Evolutionary conservation across 1,140 invertebrate genomes (phyloP), one percentile per base, ranked within the genome.

Genomic region (Elysia chlorotica): DNA sequence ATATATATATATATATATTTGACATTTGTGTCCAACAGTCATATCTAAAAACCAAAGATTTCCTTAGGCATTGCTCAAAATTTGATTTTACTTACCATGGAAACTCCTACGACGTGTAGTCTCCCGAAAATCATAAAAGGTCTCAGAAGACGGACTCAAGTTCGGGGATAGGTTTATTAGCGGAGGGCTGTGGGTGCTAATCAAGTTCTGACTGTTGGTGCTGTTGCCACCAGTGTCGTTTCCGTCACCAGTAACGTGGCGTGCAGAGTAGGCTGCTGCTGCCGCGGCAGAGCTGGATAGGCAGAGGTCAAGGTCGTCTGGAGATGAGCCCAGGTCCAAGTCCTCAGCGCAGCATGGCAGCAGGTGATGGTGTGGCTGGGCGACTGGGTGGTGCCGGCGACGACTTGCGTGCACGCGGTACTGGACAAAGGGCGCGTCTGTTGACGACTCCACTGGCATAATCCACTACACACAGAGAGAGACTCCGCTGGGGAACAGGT

Each of bases 121-220:
- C 74, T 86, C 85, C 53, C 84, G 76, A 38, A 87, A 72, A 62
- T 87, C 85, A 78, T 86, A 87, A 73, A 82, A 79, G 38, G 78
- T 74, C 53, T 84, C 81, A n/a, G 79, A 73, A 17, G 81, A 81
- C 17, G 84, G 85, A 72, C 84, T 86, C 38, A 87, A 74, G 71
- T 86, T 86, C 23, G 86, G 86, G 78, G 85, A 86, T 2, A 87
- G 75, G 74, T 86, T 87, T 37, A 87, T 73, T n/a, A 87, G 82
- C 3, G 86, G 86, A 19, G 86, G 86, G 75, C 83, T 86, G 74
- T 84, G 83, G 14, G 85, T 85, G 71, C 83, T 85, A 65, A 87
- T 83, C 53, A 81, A 81, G 33, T 78, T 73, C n/a, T n/a, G n/a
- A n/a, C n/a, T n/a, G n/a, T n/a, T n/a, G n/a, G n/a, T n/a, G n/a